Evolutionary conservation across 2,888 invertebrate genomes (phyloP).

Genomic region (Chironomus riparius): DNA sequence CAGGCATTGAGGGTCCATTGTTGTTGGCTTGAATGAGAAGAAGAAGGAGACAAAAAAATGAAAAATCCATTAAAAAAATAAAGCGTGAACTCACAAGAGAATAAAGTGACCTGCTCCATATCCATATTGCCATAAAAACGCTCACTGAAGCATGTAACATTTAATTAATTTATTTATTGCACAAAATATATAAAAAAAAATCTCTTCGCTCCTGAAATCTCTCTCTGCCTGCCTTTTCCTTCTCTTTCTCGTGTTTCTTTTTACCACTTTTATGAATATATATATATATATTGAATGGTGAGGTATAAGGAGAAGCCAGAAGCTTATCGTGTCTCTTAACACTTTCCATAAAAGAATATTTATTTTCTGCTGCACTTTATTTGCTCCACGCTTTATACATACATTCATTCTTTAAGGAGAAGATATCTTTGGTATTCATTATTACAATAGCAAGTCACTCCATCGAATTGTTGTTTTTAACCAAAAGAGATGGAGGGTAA

Average conservation of each 20-base stretch:
- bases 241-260: background rate
- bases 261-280: background rate
- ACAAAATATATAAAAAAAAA: slow-evolving; percentile 16
- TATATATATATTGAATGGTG: background rate
- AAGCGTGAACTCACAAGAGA: slow-evolving; percentile 18
- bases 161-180: slow-evolving; percentile 28
- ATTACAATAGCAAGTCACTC: too few relatives aligned
- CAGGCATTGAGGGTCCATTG: background rate
- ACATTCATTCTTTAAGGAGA: background rate
- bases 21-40: background rate
- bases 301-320: slow-evolving; percentile 8
- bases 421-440: too few relatives aligned
- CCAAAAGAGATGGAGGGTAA: too few relatives aligned
- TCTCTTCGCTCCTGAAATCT: background rate
- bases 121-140: background rate
- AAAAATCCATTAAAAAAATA: slow-evolving; percentile 2
- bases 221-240: background rate
- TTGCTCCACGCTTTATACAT: slow-evolving; percentile 1
- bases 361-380: slow-evolving; percentile 25
- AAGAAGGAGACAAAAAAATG: background rate
- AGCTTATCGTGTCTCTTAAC: slow-evolving; percentile 28
- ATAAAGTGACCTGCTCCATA: slow-evolving; percentile 26
- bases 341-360: slow-evolving; percentile 26
- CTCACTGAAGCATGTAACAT: slow-evolving; percentile 14
- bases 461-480: too few relatives aligned